Base-by-base conservation (phyloP, 2,113 vertebrate species). In the Macroglossus sobrinus region DNA sequence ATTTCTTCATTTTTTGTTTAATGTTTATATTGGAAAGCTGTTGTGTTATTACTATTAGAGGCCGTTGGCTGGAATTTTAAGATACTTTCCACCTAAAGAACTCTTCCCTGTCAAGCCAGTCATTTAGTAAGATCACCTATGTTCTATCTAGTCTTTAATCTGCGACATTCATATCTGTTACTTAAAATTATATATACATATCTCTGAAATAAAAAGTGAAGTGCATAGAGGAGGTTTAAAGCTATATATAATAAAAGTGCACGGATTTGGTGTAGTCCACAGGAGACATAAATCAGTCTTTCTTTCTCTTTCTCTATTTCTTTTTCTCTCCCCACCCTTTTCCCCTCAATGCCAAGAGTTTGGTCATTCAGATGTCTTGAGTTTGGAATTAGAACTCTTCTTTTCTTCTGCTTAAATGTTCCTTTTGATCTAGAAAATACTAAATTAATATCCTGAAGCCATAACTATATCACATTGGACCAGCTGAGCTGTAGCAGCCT, bases 381-480 rank as follows among this genome's bases (percentile, higher is more conserved):
- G 21, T 93, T 74, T 47, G n/a, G 24, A 81, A 45, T 66, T 33
- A 45, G 43, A 45, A 2, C 16, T 61, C 10, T 63, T n/a, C 16
- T 22, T 76, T 15, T 57, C 50, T 84, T 66, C n/a, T 89, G 35
- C 33, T 30, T 68, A 35, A 71, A 19, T 61, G 7, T 10, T 80
- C 74, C 35, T 84, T 78, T 82, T 87, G 38, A 43, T 72, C 33
- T 72, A 35, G 59, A 66, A 87, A 80, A 74, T 15, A 0, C 24
- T 38, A 68, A 50, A 63, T 43, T 26, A 19, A 24, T 10, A 33
- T 22, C 40, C 59, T 61, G 26, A 26, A 94, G 26, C 45, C 21
- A 1, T 40, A 33, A 59, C 55, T 95, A 95, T 91, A 89, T 50
- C 93, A 96, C 80, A 90, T 61, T 82, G 92, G 84, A 79, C 74